A percentile compares a stretch with the other conserved stretches of the same genome.
Conservation (phyloP, 2,113 vertebrate species). For the Mugil cephalus region DNA sequence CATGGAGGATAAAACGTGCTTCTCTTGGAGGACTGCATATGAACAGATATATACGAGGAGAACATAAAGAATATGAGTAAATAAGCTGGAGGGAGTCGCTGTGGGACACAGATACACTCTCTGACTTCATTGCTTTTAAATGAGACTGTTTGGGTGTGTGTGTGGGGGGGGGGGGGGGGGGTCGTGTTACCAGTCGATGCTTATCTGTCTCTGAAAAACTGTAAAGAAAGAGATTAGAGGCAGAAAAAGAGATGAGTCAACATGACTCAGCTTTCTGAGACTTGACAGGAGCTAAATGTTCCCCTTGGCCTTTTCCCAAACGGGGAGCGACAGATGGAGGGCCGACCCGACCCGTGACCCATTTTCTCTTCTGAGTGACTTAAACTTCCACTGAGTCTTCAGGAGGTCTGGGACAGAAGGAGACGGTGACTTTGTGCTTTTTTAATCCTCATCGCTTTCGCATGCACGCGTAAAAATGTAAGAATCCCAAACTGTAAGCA, state of each 20-base stretch:
- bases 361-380: background rate
- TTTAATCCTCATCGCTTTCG: constrained; percentile 22
- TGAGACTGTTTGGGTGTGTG: constrained; percentile 1
- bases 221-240: constrained; percentile 32
- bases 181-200: too few relatives aligned
- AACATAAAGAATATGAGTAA: too few relatives aligned
- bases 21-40: too few relatives aligned
- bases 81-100: background rate
- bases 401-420: background rate
- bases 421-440: background rate
- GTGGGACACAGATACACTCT: background rate
- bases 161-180: too few relatives aligned
- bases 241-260: constrained; percentile 37
- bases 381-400: background rate
- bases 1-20: too few relatives aligned
- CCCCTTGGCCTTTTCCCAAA: constrained; percentile 38
- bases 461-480: constrained; percentile 24
- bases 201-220: constrained; percentile 21
- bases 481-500: constrained; percentile 20
- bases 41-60: too few relatives aligned
- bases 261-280: constrained; percentile 51
- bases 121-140: constrained; percentile 8
- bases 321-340: constrained; percentile 43
- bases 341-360: background rate
- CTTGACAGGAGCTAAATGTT: constrained; percentile 44